Evolutionary conservation across 2,113 vertebrate species (phyloP).

Genomic region (Rattus rattus): DNA sequence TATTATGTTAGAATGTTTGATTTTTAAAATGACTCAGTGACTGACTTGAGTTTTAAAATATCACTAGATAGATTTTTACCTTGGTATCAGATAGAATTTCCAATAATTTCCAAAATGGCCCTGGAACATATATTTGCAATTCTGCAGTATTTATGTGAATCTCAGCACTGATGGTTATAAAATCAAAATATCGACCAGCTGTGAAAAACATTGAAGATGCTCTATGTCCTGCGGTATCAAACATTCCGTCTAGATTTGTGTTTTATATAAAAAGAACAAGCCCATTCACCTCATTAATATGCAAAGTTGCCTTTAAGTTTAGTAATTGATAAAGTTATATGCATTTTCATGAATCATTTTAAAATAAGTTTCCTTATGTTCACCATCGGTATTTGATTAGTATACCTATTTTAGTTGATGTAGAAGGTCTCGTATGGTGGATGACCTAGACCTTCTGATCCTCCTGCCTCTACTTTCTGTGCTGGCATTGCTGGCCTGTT

Average conservation of each 20-base stretch:
- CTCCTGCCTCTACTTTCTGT: background rate
- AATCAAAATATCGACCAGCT: background rate
- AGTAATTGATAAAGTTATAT: background rate
- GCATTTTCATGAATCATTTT: background rate
- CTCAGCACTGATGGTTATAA: background rate
- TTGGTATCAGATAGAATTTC: background rate
- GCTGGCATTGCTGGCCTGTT: background rate
- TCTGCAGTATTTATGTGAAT: background rate
- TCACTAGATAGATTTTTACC: background rate
- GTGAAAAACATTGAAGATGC: background rate
- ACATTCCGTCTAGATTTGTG: background rate
- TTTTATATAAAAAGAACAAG: background rate
- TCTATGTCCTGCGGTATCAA: background rate
- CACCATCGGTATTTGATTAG: background rate
- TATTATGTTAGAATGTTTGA: background rate
- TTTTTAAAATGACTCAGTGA: background rate
- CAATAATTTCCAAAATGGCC: background rate
- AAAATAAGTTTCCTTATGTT: background rate
- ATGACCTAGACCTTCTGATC: background rate
- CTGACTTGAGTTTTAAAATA: background rate
- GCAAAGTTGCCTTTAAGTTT: background rate
- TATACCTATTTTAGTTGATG: background rate
- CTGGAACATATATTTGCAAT: background rate
- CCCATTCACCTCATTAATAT: background rate
- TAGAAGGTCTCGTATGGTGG: background rate